Evolutionary conservation across 2,888 invertebrate genomes (phyloP).

Genomic region (Pollenia griseotomentosa): DNA sequence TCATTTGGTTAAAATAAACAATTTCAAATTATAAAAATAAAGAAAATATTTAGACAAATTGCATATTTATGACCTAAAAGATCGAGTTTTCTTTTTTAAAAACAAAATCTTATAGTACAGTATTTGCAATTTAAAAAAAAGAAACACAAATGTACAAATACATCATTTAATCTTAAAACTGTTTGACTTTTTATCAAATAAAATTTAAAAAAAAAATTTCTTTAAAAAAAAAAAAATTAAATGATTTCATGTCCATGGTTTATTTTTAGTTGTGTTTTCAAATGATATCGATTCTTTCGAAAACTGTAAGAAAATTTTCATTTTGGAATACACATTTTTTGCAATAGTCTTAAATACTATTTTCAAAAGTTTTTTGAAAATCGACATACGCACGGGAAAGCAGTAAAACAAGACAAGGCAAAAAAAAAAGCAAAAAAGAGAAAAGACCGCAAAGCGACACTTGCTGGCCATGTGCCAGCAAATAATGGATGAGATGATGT

Average conservation of each 20-base stretch:
- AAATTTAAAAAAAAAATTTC: neutral
- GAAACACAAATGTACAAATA: neutral
- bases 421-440: conserved; percentile 50
- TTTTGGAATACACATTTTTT: conserved; percentile 48
- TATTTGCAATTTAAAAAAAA: neutral
- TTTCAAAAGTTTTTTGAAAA: conserved; percentile 22
- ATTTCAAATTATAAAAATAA: neutral
- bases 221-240: conserved; percentile 26
- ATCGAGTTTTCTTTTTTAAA: neutral
- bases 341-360: conserved; percentile 21
- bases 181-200: neutral
- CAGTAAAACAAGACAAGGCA: conserved; percentile 14
- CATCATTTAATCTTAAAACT: conserved; percentile 8
- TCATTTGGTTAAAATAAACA: conserved; percentile 33
- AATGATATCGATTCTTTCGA: neutral
- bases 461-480: conserved; percentile 71
- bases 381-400: conserved; percentile 17
- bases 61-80: conserved; percentile 66
- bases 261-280: conserved; percentile 64
- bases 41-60: conserved; percentile 53
- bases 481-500: conserved; percentile 58
- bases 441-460: conserved; percentile 74
- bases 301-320: conserved; percentile 27
- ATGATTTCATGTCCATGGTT: conserved; percentile 71
- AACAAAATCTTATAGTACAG: neutral